Evolutionary conservation across 2,888 invertebrate genomes (phyloP).

Genomic region (Tipula vernalis): DNA sequence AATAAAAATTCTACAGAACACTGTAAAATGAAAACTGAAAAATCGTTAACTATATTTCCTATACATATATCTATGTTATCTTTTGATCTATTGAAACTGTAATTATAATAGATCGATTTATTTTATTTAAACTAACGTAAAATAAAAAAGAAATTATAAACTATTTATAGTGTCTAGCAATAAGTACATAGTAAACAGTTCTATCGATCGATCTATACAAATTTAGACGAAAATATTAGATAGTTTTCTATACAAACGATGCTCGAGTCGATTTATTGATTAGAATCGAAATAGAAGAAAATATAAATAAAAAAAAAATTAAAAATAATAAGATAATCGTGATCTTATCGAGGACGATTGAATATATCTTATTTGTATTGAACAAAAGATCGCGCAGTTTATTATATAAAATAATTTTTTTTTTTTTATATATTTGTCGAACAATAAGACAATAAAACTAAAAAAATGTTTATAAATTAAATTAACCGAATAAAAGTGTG

Average conservation of each 20-base stretch:
- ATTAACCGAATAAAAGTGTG: background rate
- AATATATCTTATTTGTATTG: background rate
- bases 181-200: background rate
- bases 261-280: background rate
- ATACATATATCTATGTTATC: background rate
- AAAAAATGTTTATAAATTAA: background rate
- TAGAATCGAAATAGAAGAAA: background rate
- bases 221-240: background rate
- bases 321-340: background rate
- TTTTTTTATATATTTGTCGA: background rate
- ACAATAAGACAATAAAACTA: background rate
- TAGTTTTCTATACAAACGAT: background rate
- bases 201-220: background rate
- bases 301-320: background rate
- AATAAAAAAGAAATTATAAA: background rate
- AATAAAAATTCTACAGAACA: background rate
- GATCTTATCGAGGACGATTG: background rate
- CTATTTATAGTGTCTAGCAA: background rate
- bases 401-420: background rate
- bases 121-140: background rate
- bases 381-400: background rate
- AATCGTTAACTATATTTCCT: background rate
- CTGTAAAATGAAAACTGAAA: background rate
- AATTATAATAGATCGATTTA: background rate
- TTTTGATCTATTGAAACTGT: slow-evolving; percentile 4